Conservation (phyloP, 2,797 vertebrate species). For the Alcedo atthis region DNA sequence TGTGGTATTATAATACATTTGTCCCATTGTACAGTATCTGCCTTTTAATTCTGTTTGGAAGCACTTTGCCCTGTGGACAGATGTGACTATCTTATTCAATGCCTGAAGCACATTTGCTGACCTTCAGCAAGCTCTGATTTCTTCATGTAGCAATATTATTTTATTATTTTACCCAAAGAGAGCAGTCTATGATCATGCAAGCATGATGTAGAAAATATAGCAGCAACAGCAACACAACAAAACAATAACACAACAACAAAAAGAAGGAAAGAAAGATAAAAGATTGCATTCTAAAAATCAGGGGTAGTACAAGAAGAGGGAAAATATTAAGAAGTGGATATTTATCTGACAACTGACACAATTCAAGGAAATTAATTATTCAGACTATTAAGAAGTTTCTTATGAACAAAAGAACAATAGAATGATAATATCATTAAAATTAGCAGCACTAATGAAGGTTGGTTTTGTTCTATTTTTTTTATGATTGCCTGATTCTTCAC, state of each 20-base stretch:
- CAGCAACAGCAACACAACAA: no score
- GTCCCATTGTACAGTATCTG: not conserved
- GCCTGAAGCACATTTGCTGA: slow-evolving; percentile 24
- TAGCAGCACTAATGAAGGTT: not conserved
- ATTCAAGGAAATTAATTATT: not conserved
- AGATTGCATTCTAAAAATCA: not conserved
- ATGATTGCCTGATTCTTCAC: not conserved
- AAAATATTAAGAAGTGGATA: not conserved
- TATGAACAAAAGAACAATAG: not conserved
- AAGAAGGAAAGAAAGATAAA: rapidly evolving
- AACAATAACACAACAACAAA: not conserved
- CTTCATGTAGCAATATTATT: slow-evolving; percentile 31
- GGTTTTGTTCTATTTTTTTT: not conserved
- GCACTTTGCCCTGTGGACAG: not conserved
- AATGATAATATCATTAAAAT: not conserved
- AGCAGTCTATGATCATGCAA: slow-evolving; percentile 30
- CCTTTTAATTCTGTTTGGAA: not conserved
- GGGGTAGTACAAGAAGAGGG: not conserved
- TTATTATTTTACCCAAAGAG: slow-evolving; percentile 49
- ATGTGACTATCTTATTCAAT: slow-evolving; percentile 38
- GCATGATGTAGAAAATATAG: not conserved
- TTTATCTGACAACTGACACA: not conserved
- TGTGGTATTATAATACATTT: not conserved
- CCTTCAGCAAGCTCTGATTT: slow-evolving; percentile 39
- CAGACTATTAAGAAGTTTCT: not conserved